Base-by-base conservation (phyloP, 2,113 vertebrate species). In the Trichechus manatus region DNA sequence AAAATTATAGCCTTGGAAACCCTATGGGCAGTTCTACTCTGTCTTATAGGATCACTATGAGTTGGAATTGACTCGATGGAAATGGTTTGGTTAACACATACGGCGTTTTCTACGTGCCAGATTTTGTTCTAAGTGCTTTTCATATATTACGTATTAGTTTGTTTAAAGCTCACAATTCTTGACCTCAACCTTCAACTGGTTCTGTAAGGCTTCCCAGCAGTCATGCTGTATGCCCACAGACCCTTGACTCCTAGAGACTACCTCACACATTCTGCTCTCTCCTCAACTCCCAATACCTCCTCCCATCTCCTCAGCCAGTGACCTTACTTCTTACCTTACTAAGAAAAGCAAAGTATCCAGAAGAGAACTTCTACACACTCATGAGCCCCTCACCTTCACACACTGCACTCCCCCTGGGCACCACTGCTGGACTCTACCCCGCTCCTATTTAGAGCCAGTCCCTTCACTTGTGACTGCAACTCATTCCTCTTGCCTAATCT, bases 221-320 rank as follows among this genome's bases (percentile, higher is more conserved):
- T 23, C 17, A 42, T 42, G n/a, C n/a, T 3, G 0, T 6, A 0
- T 6, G 39, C 44, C 25, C 1, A 47, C 3, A 1, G 39, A 23
- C 23, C 23, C 68, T 59, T 59, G 0, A 2, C 50, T 47, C 72
- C 36, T 6, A 31, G 72, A 4, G 75, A 42, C 15, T 27, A 0
- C 75, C 61, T 59, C 22, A 4, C 11, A 1, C 4, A 7, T 63
- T 66, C 33, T 63, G 50, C 22, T 23, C 47, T 56, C 39, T 53
- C 20, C 23, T 20, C 64, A 14, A 17, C 85, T 72, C 66, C 39
- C 3, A 17, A 5, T 20, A 25, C 68, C 44, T 66, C 17, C 27
- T 88, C 33, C 5, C 2, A 6, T 0, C 23, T 84, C 74, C 80
- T 79, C 50, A 82, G 74, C 36, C 80, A 44, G 31, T 14, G 47